Conservation (phyloP, 2,797 vertebrate species). For the Lycodopsis pacificus region DNA sequence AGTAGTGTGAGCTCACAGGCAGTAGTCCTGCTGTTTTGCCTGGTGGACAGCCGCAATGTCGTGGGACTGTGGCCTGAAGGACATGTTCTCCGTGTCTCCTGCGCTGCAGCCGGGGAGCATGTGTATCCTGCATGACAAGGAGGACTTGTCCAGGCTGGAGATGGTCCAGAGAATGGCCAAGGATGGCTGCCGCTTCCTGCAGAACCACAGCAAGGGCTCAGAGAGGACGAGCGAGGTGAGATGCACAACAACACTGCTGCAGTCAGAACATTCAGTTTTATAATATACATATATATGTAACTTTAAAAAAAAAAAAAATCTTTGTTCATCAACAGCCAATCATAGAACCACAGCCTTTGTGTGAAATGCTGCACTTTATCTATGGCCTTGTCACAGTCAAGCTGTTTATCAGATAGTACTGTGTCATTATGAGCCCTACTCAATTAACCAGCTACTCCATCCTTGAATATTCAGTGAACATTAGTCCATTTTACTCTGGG, state of each 20-base stretch:
- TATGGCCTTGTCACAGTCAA: constrained; percentile 10
- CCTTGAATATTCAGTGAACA: constrained; percentile 26
- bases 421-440: constrained; percentile 19
- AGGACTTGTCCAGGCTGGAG: constrained; percentile 91
- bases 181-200: constrained; percentile 91
- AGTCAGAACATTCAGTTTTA: neutral
- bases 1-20: constrained; percentile 27
- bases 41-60: constrained; percentile 84
- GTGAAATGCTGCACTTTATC: neutral
- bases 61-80: constrained; percentile 96
- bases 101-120: constrained; percentile 89
- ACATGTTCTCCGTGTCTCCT: constrained; percentile 92
- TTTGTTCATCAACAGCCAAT: neutral
- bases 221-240: constrained; percentile 86
- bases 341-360: neutral
- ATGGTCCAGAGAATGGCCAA: constrained; percentile 94
- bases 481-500: constrained; percentile 10
- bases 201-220: constrained; percentile 85
- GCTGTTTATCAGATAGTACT: constrained; percentile 27
- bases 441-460: constrained; percentile 15
- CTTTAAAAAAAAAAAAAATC: neutral
- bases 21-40: constrained; percentile 13
- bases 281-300: neutral
- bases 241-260: constrained; percentile 6
- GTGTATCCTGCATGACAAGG: constrained; percentile 90